Evolutionary conservation across 2,888 invertebrate genomes (phyloP), one percentile per base, ranked within the genome.

Genomic region (Leptodirus hochenwartii): DNA sequence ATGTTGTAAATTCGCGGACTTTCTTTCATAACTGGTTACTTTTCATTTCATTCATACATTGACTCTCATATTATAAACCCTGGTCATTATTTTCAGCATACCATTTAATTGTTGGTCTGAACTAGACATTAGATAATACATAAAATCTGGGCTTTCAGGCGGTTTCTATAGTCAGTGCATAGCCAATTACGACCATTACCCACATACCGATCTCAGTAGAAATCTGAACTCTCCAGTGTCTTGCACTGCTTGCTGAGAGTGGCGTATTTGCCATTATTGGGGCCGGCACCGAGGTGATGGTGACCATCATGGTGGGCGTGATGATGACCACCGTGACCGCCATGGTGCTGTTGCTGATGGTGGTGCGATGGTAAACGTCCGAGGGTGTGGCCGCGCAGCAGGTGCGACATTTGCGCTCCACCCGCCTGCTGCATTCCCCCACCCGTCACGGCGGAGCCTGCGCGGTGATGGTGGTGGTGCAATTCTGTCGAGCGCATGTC

Each of bases 231-330:
- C 66, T 87, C 87, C 43, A 87, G 67, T 50, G 87, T 87, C 68
- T 87, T 87, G 76, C 87, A 88, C 67, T 87, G 84, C 66, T 85
- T 85, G 75, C 82, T 85, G 64, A 87, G 67, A 62, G 85, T 87
- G 61, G 85, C 84, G 75, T 85, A 87, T 74, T 87, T 85, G 59
- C 74, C 75, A 62, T 75, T 74, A 66, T 80, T 72, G 48, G 71
- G 70, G 54, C 71, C 71, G 54, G 62, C 41, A 50, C 63, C 43
- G 32, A 45, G 54, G 44, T 64, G 61, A 44, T 54, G 64, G 45
- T 71, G 74, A 41, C 58, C 69, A 70, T 41, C 66, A 60, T 47
- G 66, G 69, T 41, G 42, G 39, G 58, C 66, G 71, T 45, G 58
- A 54, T 45, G 57, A 61, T 63, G 54, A 43, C 41, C n/a, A 9